A percentile compares a stretch with the other conserved stretches of the same genome.
Conservation (phyloP, 2,113 vertebrate genomes). For the Chloroceryle aenea region DNA sequence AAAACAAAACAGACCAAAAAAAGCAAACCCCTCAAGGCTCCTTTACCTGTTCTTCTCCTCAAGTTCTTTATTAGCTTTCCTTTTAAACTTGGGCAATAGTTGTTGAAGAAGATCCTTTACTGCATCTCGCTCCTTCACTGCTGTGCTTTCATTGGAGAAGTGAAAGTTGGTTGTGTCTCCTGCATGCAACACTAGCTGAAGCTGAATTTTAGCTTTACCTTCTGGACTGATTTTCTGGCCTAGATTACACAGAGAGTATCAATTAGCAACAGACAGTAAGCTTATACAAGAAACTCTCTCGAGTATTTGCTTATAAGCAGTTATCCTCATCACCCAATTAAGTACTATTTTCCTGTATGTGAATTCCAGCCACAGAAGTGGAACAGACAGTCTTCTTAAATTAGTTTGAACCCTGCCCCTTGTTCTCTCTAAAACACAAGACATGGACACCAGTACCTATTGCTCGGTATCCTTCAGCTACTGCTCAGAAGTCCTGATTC, state of each 20-base stretch:
- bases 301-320: background rate
- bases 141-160: constrained; percentile 94
- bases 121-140: constrained; percentile 92
- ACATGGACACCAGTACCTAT: background rate
- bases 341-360: background rate
- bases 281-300: constrained; percentile 33
- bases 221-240: constrained; percentile 99
- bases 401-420: background rate
- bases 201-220: constrained; percentile 97
- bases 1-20: background rate
- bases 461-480: background rate
- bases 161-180: constrained; percentile 97
- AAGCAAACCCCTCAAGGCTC: background rate
- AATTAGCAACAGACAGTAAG: constrained; percentile 20
- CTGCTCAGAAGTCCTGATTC: background rate
- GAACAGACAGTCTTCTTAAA: background rate
- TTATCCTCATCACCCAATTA: constrained; percentile 14
- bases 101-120: constrained; percentile 98
- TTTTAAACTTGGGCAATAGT: constrained; percentile 96
- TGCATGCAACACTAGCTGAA: constrained; percentile 94
- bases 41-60: constrained; percentile 97
- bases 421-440: background rate
- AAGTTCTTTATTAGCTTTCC: constrained; percentile 97
- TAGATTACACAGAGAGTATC: constrained; percentile 67
- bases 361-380: constrained; percentile 2